Evolutionary conservation across 2,888 invertebrate genomes (phyloP), one percentile per base, ranked within the genome.

Genomic region (Cremastinae sp.): DNA sequence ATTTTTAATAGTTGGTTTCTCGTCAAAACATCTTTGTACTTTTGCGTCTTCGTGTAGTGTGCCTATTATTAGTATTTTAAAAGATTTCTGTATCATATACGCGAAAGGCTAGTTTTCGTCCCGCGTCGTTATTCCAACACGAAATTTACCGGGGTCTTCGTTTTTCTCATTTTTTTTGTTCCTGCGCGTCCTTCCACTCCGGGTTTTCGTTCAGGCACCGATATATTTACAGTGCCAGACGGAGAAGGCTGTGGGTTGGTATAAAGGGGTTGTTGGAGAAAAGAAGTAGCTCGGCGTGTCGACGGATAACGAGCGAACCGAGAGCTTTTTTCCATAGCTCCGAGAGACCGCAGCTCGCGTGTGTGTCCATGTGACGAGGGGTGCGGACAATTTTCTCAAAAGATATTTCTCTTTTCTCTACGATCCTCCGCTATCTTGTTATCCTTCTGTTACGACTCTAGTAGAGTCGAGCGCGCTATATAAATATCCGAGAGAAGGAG

Each of bases 371-470:
- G 73, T 81, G 82, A 82, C 81, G 82, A 81, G 75, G 78, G 72
- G 78, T 75, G 28, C 28, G 82, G 83, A 85, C 85, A 85, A 85
- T 88, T 87, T 87, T 85, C 84, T 82, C 80, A 76, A 73, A 80
- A 79, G 82, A 84, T 82, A 85, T 85, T 85, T 84, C 84, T 85
- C 81, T 74, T 70, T 81, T 83, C 81, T 28, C 28, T 28, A 82
- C 83, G 84, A 81, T 84, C 80, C 80, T 84, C 75, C 85, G 85
- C 85, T 83, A 83, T 83, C 86, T 87, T 86, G 86, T 88, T 88
- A 88, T 85, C 85, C 68, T 73, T 70, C 66, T 70, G 76, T 66
- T 68, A 41, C 51, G 16, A 43, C 53, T 68, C 12, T 43, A 53
- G 51, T 45, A 56, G 61, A 62, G 49, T 59, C 65, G 64, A 12